These are phyloP conservation scores for Trimorus sp. DNA, from an alignment of 2,888 invertebrate genomes.

Conservation along the genomic window DNA sequence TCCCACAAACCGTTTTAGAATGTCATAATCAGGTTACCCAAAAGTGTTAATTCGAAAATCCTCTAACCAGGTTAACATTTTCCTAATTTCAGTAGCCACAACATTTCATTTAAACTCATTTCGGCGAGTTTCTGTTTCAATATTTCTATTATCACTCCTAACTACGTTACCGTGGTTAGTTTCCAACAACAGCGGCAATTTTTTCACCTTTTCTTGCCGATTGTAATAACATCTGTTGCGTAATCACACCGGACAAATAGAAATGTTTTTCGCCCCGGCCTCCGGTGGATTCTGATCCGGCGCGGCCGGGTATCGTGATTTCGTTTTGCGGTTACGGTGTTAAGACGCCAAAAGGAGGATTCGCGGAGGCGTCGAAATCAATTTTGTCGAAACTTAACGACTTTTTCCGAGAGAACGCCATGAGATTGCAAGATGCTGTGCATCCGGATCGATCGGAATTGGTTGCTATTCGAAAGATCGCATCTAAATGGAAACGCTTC, in stretches of 20 bases:
- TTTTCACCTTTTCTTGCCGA: not conserved
- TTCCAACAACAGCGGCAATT: not conserved
- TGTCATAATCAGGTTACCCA: too few species aligned
- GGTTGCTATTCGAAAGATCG: slow-evolving; percentile 61
- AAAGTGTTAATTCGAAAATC: too few species aligned
- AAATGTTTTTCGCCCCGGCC: slow-evolving; percentile 29
- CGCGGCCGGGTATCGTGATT: slow-evolving; percentile 44
- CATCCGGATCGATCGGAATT: slow-evolving; percentile 62
- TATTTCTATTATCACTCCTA: too few species aligned
- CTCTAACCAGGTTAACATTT: too few species aligned
- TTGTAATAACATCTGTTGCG: slow-evolving; percentile 38
- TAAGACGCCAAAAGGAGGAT: slow-evolving; percentile 50
- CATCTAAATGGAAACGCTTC: slow-evolving; percentile 61
- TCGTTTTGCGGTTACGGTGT: slow-evolving; percentile 52
- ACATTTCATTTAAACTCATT: too few species aligned
- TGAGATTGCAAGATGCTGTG: slow-evolving; percentile 56
- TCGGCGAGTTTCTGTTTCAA: too few species aligned
- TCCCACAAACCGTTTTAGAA: too few species aligned
- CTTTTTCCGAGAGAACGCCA: slow-evolving; percentile 59
- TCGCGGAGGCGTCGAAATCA: slow-evolving; percentile 61
- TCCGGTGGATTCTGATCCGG: slow-evolving; percentile 35
- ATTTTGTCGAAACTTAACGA: slow-evolving; percentile 63
- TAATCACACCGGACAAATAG: slow-evolving; percentile 43
- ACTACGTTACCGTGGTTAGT: too few species aligned
- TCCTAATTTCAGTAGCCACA: too few species aligned